A percentile compares a stretch with the other conserved stretches of the same genome.
These are phyloP conservation scores for Egretta garzetta DNA, from an alignment of 2,113 vertebrate species.

Conservation along the genomic window DNA sequence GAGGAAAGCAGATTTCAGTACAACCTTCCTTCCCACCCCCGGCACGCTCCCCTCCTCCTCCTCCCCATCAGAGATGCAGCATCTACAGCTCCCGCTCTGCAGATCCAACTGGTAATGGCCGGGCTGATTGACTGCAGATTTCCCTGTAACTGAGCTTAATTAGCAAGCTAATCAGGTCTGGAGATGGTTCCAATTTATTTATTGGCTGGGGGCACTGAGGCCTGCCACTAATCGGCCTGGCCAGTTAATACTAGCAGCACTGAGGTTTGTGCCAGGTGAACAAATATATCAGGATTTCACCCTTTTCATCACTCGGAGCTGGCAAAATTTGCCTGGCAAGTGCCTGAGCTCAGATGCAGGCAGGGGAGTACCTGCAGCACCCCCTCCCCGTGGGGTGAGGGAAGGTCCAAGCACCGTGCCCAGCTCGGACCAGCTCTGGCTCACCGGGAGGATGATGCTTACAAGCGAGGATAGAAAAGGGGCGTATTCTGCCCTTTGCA, in stretches of 20 bases:
- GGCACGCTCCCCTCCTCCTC: not conserved
- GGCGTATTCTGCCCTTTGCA: not conserved
- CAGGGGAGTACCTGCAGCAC: not conserved
- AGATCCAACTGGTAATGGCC: constrained; percentile 14
- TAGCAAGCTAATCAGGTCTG: constrained; percentile 67
- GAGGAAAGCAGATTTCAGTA: not conserved
- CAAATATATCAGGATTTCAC: not conserved
- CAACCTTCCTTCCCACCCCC: not conserved
- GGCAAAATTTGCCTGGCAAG: not conserved
- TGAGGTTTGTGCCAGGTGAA: constrained; percentile 9
- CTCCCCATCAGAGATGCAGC: not conserved
- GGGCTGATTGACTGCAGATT: constrained; percentile 60
- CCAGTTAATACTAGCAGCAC: not conserved
- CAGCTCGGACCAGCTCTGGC: not conserved
- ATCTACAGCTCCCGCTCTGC: not conserved
- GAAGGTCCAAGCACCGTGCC: not conserved
- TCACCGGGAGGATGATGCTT: accelerated
- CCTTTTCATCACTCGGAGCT: not conserved
- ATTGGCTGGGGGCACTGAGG: constrained; percentile 41
- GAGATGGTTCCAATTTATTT: constrained; percentile 68
- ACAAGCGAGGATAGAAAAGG: not conserved
- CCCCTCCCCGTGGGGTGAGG: accelerated
- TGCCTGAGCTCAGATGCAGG: accelerated
- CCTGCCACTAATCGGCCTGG: constrained; percentile 49
- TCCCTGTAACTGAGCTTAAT: constrained; percentile 66